Conservation (phyloP, 1,140 invertebrate genomes). For the Drosophila eugracilis region DNA sequence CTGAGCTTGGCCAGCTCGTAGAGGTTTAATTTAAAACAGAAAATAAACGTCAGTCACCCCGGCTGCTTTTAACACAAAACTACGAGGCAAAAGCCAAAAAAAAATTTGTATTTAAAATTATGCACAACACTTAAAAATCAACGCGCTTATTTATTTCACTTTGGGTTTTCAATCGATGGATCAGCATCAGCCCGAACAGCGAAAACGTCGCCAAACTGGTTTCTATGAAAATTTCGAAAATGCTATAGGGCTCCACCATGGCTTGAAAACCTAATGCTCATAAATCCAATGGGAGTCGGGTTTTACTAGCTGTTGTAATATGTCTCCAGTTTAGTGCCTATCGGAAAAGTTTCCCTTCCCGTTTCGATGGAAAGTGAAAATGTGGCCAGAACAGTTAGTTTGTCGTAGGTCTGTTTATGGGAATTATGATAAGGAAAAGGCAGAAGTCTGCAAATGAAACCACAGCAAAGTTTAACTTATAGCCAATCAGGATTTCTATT, state of each 20-base stretch:
- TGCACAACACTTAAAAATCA: constrained; percentile 83
- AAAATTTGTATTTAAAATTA: constrained; percentile 77
- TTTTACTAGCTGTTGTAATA: constrained; percentile 61
- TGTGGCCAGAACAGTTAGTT: constrained; percentile 61
- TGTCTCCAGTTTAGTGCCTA: constrained; percentile 13
- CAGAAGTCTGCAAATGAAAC: too few relatives aligned
- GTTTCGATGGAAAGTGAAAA: constrained; percentile 65
- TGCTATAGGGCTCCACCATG: constrained; percentile 42
- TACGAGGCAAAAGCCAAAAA: constrained; percentile 34
- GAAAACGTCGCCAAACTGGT: constrained; percentile 73
- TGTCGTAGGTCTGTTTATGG: constrained; percentile 69
- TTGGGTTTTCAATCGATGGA: constrained; percentile 58
- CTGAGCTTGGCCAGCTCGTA: constrained; percentile 33
- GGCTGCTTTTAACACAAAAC: constrained; percentile 39
- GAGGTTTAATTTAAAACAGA: constrained; percentile 72
- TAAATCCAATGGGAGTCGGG: constrained; percentile 64
- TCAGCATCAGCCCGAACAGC: constrained; percentile 71
- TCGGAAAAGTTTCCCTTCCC: constrained; percentile 32
- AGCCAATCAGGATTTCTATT: constrained; percentile 14
- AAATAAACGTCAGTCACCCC: constrained; percentile 70
- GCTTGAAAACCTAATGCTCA: constrained; percentile 68
- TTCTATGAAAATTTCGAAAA: constrained; percentile 78
- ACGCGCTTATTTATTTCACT: constrained; percentile 72
- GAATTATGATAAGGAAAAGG: constrained; percentile 27
- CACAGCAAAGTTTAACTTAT: background rate